A percentile compares a stretch with the other conserved stretches of the same genome.
Evolutionary conservation across 2,888 invertebrate genomes (phyloP).

Genomic region (Sclerodermus sp.): DNA sequence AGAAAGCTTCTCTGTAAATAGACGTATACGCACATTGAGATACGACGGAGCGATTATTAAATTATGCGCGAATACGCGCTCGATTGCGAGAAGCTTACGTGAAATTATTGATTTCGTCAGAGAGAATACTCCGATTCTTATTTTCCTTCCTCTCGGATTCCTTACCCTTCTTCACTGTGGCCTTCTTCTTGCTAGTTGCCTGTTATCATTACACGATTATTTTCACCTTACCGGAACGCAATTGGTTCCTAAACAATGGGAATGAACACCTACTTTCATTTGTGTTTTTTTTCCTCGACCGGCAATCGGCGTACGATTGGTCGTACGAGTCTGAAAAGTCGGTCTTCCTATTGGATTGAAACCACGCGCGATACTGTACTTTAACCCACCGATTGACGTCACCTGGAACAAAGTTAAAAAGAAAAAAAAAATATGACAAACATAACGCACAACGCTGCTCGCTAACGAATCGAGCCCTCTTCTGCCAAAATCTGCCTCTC

Average conservation of each 20-base stretch:
- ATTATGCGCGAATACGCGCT: too few species aligned
- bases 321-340: constrained; percentile 47
- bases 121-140: constrained; percentile 45
- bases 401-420: constrained; percentile 39
- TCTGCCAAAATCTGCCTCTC: too few species aligned
- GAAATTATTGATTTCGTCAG: constrained; percentile 48
- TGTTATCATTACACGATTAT: too few species aligned
- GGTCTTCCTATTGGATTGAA: constrained; percentile 44
- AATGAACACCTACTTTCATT: constrained; percentile 54
- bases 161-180: constrained; percentile 45
- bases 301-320: constrained; percentile 40
- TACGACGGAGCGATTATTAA: too few species aligned
- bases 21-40: too few species aligned
- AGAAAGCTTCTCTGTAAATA: constrained; percentile 35
- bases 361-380: constrained; percentile 45
- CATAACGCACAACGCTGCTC: too few species aligned
- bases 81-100: too few species aligned
- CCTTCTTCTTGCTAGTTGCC: constrained; percentile 47
- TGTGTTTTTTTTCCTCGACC: constrained; percentile 52
- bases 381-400: constrained; percentile 55
- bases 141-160: constrained; percentile 47
- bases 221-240: too few species aligned
- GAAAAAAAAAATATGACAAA: too few species aligned
- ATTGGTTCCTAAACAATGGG: too few species aligned
- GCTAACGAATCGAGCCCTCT: too few species aligned